phyloP scores from a whole-genome alignment of 2,113 vertebrate species.

The Melanocharis versteri region DNA sequence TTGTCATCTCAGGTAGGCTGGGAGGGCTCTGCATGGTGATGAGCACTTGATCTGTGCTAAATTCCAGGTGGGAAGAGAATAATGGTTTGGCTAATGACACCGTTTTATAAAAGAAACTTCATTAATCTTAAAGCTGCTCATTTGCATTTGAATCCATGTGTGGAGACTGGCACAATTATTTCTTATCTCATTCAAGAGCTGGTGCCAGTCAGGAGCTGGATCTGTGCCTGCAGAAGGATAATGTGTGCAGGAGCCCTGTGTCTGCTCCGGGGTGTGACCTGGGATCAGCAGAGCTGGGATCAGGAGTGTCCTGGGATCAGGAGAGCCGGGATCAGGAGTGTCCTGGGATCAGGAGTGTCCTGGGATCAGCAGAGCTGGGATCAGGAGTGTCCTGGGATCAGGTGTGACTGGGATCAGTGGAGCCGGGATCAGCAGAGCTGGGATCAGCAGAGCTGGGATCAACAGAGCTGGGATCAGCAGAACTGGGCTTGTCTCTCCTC shows the following conservation, averaged over 20 bases:
- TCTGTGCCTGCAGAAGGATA: neutral
- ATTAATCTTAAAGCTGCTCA: neutral
- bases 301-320: neutral
- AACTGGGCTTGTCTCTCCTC: neutral
- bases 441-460: neutral
- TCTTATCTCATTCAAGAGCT: neutral
- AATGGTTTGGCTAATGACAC: neutral
- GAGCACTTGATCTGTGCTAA: neutral
- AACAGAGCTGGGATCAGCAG: neutral
- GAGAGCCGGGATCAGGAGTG: neutral
- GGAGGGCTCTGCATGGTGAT: neutral
- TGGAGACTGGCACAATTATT: neutral
- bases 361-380: neutral
- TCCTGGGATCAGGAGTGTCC: neutral
- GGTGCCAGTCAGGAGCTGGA: neutral
- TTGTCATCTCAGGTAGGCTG: constrained; percentile 92
- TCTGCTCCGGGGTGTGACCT: neutral
- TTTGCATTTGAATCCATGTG: neutral
- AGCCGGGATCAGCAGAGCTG: neutral
- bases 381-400: neutral
- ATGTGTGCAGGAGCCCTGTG: neutral
- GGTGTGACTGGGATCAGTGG: neutral
- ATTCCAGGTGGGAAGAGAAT: neutral
- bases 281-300: neutral
- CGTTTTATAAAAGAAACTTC: neutral